Percentiles rank a stretch among this genome's conserved stretches.
phyloP scores from a whole-genome alignment of 53 echinoderm and acorn worm genomes.

The Astropecten irregularis region DNA sequence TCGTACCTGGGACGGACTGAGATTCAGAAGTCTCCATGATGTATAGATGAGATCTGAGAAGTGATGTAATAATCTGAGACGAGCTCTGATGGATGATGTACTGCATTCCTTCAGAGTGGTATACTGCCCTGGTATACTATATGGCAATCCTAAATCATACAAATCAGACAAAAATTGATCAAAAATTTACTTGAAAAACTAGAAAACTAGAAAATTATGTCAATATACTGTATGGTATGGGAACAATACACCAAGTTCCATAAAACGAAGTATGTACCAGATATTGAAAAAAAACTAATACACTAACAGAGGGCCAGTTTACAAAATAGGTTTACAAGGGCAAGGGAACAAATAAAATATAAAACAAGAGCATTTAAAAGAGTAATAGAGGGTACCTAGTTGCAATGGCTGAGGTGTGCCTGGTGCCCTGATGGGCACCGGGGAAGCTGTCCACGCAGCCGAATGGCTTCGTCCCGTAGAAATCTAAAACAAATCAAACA shows the following conservation, averaged over 20 bases:
- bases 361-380: too few relatives aligned
- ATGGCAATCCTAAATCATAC: conserved; percentile 66
- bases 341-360: too few relatives aligned
- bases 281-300: too few relatives aligned
- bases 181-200: too few relatives aligned
- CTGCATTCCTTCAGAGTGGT: conserved; percentile 83
- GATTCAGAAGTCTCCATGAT: conserved; percentile 92
- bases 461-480: conserved; percentile 95
- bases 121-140: conserved; percentile 82
- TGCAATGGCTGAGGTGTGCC: conserved; percentile 94
- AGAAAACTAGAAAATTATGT: too few relatives aligned
- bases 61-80: conserved; percentile 88
- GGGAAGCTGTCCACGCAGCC: conserved; percentile 95
- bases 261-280: too few relatives aligned
- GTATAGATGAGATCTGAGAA: conserved; percentile 98
- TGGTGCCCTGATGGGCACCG: conserved; percentile 83
- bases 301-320: too few relatives aligned
- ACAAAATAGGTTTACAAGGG: too few relatives aligned
- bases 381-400: too few relatives aligned
- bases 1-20: conserved; percentile 86
- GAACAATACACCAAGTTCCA: too few relatives aligned
- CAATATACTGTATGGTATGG: too few relatives aligned
- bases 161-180: too few relatives aligned
- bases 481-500: conserved; percentile 53
- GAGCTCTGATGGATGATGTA: conserved; percentile 70